Evolutionary conservation across 2,797 vertebrate species (phyloP).

Genomic region (Catamblyrhynchus diadema): DNA sequence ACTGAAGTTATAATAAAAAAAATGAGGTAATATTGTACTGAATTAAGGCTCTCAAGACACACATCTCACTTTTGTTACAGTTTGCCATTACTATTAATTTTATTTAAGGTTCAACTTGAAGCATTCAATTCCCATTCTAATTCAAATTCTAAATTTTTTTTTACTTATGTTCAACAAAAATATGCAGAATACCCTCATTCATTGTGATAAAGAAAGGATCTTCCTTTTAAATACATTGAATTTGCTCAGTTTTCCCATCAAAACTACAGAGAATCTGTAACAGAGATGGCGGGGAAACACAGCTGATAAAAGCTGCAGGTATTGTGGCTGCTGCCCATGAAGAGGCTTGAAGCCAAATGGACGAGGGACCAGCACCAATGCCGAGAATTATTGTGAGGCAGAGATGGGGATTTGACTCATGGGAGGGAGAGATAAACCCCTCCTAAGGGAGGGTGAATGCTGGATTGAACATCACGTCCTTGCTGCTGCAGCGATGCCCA

Average conservation of each 20-base stretch:
- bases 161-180: neutral
- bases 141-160: neutral
- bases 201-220: neutral
- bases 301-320: neutral
- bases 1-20: neutral
- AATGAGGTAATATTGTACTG: neutral
- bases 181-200: neutral
- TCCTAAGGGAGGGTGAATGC: neutral
- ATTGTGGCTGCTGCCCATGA: neutral
- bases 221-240: neutral
- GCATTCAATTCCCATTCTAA: neutral
- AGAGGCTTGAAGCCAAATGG: neutral
- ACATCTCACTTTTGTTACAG: neutral
- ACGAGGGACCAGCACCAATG: rapidly evolving
- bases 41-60: neutral
- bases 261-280: neutral
- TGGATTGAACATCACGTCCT: neutral
- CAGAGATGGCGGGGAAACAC: neutral
- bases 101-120: slow-evolving; percentile 24
- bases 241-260: neutral
- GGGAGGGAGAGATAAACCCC: neutral
- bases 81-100: slow-evolving; percentile 10
- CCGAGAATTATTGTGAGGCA: neutral
- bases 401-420: neutral
- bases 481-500: neutral